These are phyloP conservation scores for Bombus vancouverensis DNA, from an alignment of 1,140 invertebrate species.

Conservation along the genomic window DNA sequence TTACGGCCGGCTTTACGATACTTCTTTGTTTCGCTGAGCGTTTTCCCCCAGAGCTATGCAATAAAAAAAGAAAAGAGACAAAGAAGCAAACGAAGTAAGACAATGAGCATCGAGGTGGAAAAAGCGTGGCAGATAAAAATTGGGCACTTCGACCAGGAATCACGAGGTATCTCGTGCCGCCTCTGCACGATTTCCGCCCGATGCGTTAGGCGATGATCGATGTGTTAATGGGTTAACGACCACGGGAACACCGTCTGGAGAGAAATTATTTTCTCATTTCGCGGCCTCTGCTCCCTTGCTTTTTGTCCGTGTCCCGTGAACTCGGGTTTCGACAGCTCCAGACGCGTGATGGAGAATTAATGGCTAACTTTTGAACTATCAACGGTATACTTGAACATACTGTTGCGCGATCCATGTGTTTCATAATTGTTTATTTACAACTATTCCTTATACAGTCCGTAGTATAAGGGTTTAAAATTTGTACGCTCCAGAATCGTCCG, in stretches of 20 bases:
- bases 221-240: constrained; percentile 65
- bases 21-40: constrained; percentile 58
- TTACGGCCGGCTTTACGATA: constrained; percentile 61
- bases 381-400: background rate
- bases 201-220: constrained; percentile 44
- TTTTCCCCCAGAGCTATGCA: background rate
- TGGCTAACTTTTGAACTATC: background rate
- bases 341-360: constrained; percentile 22
- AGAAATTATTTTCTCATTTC: constrained; percentile 65
- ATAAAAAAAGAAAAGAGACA: background rate
- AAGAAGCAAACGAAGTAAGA: background rate
- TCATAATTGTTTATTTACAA: background rate
- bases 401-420: background rate
- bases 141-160: constrained; percentile 6
- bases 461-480: too few species aligned
- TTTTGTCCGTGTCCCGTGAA: background rate
- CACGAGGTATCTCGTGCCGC: constrained; percentile 14
- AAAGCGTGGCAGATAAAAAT: constrained; percentile 50
- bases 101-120: background rate
- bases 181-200: background rate
- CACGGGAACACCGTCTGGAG: constrained; percentile 50
- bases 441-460: too few species aligned
- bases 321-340: background rate
- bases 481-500: too few species aligned
- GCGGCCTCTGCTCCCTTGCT: background rate